A percentile compares a stretch with the other conserved stretches of the same genome.
phyloP scores from a whole-genome alignment of 2,888 invertebrate genomes.

The Cantharis rustica region DNA sequence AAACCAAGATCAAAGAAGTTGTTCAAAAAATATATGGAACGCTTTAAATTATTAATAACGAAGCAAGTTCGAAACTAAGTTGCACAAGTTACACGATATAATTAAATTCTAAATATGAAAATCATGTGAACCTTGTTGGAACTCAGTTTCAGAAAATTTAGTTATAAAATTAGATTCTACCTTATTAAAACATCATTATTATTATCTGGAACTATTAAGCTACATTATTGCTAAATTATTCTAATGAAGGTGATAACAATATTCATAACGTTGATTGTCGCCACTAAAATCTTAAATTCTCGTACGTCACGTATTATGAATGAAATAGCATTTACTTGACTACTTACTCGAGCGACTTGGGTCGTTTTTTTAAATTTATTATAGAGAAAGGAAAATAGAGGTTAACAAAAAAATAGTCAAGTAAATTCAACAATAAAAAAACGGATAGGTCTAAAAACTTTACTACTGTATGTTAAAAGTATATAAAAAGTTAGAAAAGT shows the following conservation, averaged over 20 bases:
- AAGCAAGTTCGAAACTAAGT: background rate
- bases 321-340: background rate
- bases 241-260: background rate
- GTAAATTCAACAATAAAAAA: background rate
- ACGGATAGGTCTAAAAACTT: background rate
- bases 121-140: background rate
- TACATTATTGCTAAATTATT: background rate
- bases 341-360: background rate
- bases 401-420: background rate
- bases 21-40: background rate
- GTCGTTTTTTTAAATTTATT: background rate
- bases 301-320: background rate
- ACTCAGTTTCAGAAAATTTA: background rate
- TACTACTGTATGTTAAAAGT: background rate
- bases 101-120: slow-evolving; percentile 1
- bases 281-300: background rate
- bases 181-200: background rate
- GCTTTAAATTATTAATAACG: background rate
- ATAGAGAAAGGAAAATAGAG: background rate
- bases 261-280: background rate
- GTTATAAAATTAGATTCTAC: background rate
- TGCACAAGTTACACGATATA: background rate
- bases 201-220: background rate
- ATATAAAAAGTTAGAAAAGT: background rate
- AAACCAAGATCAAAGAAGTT: background rate